These are phyloP conservation scores for Orbicella faveolata DNA, from an alignment of 64 coral and sea anemone species.

Conservation along the genomic window DNA sequence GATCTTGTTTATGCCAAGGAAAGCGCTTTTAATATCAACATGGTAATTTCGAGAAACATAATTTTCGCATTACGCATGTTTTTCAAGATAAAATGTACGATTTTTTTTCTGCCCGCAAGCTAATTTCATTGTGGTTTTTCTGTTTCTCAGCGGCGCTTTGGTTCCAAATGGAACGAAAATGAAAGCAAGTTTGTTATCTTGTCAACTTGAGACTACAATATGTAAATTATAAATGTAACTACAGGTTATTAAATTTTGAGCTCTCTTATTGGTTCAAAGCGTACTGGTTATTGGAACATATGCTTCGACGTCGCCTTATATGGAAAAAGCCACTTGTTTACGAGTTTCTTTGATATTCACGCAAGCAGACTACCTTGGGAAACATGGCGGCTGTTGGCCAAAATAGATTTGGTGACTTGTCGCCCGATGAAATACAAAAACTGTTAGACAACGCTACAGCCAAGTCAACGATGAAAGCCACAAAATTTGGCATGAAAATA, in stretches of 20 bases:
- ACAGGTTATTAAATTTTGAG: neutral
- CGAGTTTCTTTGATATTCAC: neutral
- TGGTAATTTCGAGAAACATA: too few relatives aligned
- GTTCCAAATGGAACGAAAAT: neutral
- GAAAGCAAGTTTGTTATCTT: neutral
- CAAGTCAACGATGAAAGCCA: slow-evolving; percentile 25
- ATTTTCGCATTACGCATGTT: too few relatives aligned
- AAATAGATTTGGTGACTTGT: neutral
- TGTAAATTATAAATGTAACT: neutral
- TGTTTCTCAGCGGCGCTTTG: neutral
- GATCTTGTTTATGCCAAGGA: too few relatives aligned
- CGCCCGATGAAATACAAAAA: slow-evolving; percentile 4
- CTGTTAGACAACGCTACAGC: slow-evolving; percentile 1
- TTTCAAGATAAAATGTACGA: too few relatives aligned
- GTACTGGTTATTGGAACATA: neutral
- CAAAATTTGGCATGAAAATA: slow-evolving; percentile 39
- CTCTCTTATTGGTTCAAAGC: neutral
- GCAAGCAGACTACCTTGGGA: too few relatives aligned
- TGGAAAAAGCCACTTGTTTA: neutral
- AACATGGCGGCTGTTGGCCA: neutral
- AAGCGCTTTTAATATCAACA: too few relatives aligned
- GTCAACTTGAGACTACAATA: neutral
- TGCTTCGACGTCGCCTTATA: neutral
- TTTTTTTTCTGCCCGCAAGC: too few relatives aligned
- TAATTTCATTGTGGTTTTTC: neutral